Evolutionary conservation across 2,797 vertebrate species (phyloP).

Genomic region (Helostoma temminkii): DNA sequence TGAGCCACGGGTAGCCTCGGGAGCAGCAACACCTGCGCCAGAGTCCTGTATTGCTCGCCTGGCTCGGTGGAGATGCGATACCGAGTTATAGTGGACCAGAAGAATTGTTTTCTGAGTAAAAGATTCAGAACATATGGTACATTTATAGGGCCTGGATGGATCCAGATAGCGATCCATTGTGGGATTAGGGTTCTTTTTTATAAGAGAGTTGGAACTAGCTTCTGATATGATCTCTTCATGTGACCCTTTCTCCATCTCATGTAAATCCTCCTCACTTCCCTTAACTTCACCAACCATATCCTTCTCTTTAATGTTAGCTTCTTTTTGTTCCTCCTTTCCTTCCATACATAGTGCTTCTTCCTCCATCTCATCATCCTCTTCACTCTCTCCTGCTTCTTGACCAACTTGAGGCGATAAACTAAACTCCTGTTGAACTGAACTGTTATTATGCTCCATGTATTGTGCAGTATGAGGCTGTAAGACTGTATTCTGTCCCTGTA

Average conservation of each 20-base stretch:
- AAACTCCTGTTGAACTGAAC: slow-evolving; percentile 71
- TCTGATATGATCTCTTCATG: slow-evolving; percentile 91
- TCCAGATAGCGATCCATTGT: slow-evolving; percentile 98
- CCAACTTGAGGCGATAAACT: slow-evolving; percentile 77
- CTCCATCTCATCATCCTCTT: slow-evolving; percentile 73
- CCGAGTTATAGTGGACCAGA: slow-evolving; percentile 98
- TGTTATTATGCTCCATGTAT: slow-evolving; percentile 65
- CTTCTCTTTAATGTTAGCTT: slow-evolving; percentile 87
- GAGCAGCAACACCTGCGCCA: slow-evolving; percentile 81
- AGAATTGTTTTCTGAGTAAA: slow-evolving; percentile 99
- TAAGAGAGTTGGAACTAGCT: slow-evolving; percentile 86
- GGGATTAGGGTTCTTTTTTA: slow-evolving; percentile 93
- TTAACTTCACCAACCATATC: slow-evolving; percentile 80
- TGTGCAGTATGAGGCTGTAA: slow-evolving; percentile 58
- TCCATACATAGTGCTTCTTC: slow-evolving; percentile 61
- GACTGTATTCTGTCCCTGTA: slow-evolving; percentile 83
- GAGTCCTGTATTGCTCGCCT: slow-evolving; percentile 96
- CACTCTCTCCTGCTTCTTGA: slow-evolving; percentile 77
- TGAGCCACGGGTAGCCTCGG: slow-evolving; percentile 91
- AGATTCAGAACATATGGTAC: slow-evolving; percentile 98
- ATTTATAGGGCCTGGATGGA: slow-evolving; percentile 97
- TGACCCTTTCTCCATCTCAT: slow-evolving; percentile 88
- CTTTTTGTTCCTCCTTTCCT: slow-evolving; percentile 78
- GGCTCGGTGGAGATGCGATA: slow-evolving; percentile 97
- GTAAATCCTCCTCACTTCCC: slow-evolving; percentile 88